A percentile compares a stretch with the other conserved stretches of the same genome.
These are phyloP conservation scores for Tineola bisselliella DNA, from an alignment of 2,888 invertebrate species.

Conservation along the genomic window DNA sequence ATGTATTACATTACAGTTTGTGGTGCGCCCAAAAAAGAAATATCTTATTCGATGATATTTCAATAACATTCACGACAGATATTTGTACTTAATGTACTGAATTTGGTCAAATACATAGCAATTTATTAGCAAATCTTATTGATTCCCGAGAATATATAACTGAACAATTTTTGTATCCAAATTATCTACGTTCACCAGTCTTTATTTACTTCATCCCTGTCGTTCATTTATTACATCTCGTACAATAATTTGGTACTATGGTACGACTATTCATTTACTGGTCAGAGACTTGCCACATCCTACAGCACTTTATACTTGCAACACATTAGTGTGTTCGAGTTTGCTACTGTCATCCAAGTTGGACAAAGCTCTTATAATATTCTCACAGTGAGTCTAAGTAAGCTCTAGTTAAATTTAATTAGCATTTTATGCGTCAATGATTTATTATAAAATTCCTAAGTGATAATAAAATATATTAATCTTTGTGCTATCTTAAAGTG, in stretches of 20 bases:
- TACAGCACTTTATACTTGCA: too few species aligned
- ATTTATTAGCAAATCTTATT: too few species aligned
- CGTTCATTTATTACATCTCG: background rate
- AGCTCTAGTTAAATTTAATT: slow-evolving; percentile 20
- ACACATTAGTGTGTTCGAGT: too few species aligned
- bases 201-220: slow-evolving; percentile 62
- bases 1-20: too few species aligned
- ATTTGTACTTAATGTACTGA: too few species aligned
- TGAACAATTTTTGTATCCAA: slow-evolving; percentile 25
- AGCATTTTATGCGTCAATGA: slow-evolving; percentile 50
- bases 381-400: background rate
- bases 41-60: too few species aligned
- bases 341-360: too few species aligned
- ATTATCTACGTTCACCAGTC: slow-evolving; percentile 62
- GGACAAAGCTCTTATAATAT: background rate
- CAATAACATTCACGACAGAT: too few species aligned
- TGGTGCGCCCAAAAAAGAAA: too few species aligned
- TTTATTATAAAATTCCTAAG: slow-evolving; percentile 56
- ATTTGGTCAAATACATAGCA: too few species aligned
- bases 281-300: too few species aligned
- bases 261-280: too few species aligned
- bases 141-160: background rate
- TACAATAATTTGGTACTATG: background rate
- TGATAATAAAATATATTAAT: slow-evolving; percentile 69
- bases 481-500: slow-evolving; percentile 64